Evolutionary conservation across 2,797 vertebrate species (phyloP), one percentile per base, ranked within the genome.

Genomic region (Petrocephalus sullivani): DNA sequence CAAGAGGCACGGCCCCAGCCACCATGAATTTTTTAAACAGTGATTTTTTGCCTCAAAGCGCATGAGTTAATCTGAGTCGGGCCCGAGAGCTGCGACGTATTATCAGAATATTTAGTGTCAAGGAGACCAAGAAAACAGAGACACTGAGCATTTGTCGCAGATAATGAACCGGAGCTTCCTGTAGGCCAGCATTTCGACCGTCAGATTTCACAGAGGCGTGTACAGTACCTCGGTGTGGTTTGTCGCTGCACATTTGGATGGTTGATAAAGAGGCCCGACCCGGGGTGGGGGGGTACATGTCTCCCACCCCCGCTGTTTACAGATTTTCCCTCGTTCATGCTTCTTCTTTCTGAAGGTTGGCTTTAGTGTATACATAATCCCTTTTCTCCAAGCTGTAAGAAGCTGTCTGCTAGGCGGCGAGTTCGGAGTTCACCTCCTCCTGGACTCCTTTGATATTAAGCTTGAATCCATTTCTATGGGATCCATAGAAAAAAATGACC

Each of bases 121-220:
- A 88, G 53, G 88, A 90, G 86, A 75, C 89, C 75, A n/a, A 89
- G 88, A 88, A 88, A 87, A 90, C 92, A 92, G 93, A 92, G 91
- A 92, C 89, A 90, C 89, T 91, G 92, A 92, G 91, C 89, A 86
- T 87, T 91, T 89, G 91, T 92, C 90, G 90, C 91, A 88, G 91
- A 93, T 90, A 89, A 89, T 90, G 75, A 91, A 90, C 87, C 41
- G 41, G 7, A 12, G 2, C 41, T 78, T 37, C 6, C 37, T 3
- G 33, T 12, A 78, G 71, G 37, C 16, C 71, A 78, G 37, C 71
- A 8, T 19, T 78, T 46, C 14, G 19, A 88, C 56, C 21, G 46
- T 53, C 49, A 19, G 2, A 9, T 5, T 81, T 2, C 16, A 19
- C 8, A 46, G 71, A 3, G 37, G 37, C 1, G 8, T 81, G n/a